A percentile compares a stretch with the other conserved stretches of the same genome.
These are phyloP conservation scores for Tribolium freemani DNA, from an alignment of 2,888 invertebrate genomes.

Conservation along the genomic window DNA sequence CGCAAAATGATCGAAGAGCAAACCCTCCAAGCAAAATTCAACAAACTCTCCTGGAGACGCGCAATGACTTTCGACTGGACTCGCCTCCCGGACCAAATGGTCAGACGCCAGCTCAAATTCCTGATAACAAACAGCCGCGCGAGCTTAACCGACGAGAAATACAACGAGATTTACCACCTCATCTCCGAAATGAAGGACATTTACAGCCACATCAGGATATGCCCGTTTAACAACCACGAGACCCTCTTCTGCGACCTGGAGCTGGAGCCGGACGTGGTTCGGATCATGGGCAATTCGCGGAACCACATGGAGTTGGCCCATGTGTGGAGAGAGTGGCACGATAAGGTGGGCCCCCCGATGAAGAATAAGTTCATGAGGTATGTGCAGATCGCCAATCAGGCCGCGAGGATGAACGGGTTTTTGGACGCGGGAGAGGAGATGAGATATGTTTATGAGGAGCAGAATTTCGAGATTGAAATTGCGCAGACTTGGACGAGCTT, in stretches of 20 bases:
- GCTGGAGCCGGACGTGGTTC: slow-evolving; percentile 75
- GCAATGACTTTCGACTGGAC: slow-evolving; percentile 79
- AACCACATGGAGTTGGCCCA: slow-evolving; percentile 82
- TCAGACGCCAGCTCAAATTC: slow-evolving; percentile 78
- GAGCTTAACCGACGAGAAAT: slow-evolving; percentile 81
- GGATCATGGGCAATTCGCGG: slow-evolving; percentile 78
- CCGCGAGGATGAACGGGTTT: slow-evolving; percentile 81
- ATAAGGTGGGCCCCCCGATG: slow-evolving; percentile 83
- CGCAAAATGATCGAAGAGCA: slow-evolving; percentile 81
- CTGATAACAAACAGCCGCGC: slow-evolving; percentile 81
- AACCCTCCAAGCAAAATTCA: slow-evolving; percentile 79
- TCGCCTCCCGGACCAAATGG: slow-evolving; percentile 76
- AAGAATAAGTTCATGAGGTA: slow-evolving; percentile 84
- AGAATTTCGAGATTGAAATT: slow-evolving; percentile 74
- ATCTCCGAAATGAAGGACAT: slow-evolving; percentile 85
- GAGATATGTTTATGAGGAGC: slow-evolving; percentile 81
- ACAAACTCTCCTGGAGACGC: slow-evolving; percentile 81
- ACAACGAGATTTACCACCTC: slow-evolving; percentile 80
- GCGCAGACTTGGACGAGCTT: slow-evolving; percentile 75
- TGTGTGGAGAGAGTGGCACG: slow-evolving; percentile 87
- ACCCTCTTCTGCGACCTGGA: slow-evolving; percentile 73
- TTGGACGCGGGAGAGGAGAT: slow-evolving; percentile 86
- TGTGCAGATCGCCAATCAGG: slow-evolving; percentile 84
- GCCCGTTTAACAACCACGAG: slow-evolving; percentile 75
- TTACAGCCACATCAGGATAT: slow-evolving; percentile 80